phyloP scores from a whole-genome alignment of 2,888 invertebrate genomes.

The Yponomeuta malinellus region DNA sequence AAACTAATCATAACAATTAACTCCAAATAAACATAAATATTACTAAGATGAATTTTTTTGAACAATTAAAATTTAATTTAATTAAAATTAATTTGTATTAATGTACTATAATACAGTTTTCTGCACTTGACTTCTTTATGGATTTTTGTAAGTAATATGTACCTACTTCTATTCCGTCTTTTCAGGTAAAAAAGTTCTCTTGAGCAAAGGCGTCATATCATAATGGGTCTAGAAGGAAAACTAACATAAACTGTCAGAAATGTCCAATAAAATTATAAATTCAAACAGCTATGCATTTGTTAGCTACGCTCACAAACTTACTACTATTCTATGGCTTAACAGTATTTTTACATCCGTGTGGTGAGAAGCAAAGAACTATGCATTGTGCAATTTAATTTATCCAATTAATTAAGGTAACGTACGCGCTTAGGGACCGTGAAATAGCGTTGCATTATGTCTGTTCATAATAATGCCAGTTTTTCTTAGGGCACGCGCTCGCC shows the following conservation, averaged over 20 bases:
- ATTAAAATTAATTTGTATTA: too few species aligned
- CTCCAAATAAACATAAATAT: too few species aligned
- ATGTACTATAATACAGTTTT: neutral
- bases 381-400: constrained; percentile 20
- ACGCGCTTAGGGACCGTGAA: constrained; percentile 52
- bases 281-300: neutral
- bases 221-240: neutral
- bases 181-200: neutral
- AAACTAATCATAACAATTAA: too few species aligned
- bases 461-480: constrained; percentile 24
- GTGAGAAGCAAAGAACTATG: constrained; percentile 16
- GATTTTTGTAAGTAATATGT: neutral
- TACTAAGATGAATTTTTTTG: too few species aligned
- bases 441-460: constrained; percentile 38
- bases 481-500: constrained; percentile 20
- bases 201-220: neutral
- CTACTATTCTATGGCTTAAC: constrained; percentile 3
- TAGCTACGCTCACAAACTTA: neutral
- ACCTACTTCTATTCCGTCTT: neutral
- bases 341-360: constrained; percentile 9
- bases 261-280: neutral
- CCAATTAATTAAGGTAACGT: constrained; percentile 26
- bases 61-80: too few species aligned
- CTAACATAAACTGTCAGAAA: neutral
- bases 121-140: neutral